Evolutionary conservation across 1,140 invertebrate species (phyloP), one percentile per base, ranked within the genome.

Genomic region (Euwallacea similis): DNA sequence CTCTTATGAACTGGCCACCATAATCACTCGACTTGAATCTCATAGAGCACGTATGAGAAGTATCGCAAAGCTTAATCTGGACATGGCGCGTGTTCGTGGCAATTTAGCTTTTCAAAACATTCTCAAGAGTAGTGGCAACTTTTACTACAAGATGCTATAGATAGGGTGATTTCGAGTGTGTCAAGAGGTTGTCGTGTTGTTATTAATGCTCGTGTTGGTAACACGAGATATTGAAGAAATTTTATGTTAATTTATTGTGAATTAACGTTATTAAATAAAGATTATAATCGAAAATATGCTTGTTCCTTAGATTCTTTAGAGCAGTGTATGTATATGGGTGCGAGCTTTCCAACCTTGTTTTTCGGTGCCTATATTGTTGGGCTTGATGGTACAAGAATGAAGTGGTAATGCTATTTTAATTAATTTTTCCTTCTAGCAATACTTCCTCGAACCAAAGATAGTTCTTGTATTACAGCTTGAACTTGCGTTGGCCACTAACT

Each of bases 291-390:
- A 33, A 33, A 33, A 4, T 33, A 33, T 4, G 21, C 21, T 33
- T 4, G 21, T 33, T 33, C 1, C 21, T 4, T 33, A 33, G 4
- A 33, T 33, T 4, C 21, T 33, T 33, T 33, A 2, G 46, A 50
- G 46, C 46, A 13, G 46, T 50, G 46, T 50, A 13, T 50, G 9
- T 10, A 21, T 59, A 41, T 63, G 61, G 61, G 61, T 7, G 43
- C 7, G 61, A 47, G 21, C 43, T 7, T 47, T 43, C 61, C 61
- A 63, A 50, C 61, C 47, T 55, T 54, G 41, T 41, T 66, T 55
- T 54, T 54, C 16, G 8, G 21, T 33, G 21, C 4, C 21, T 4
- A 33, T 4, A 33, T 33, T 4, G 21, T 33, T 33, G 21, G 21
- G 21, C 21, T 33, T 1, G 21, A 33, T 33, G 21, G 21, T 33